A percentile compares a stretch with the other conserved stretches of the same genome.
These are phyloP conservation scores for Meghimatium bilineatum DNA, from an alignment of 2,888 invertebrate genomes.

Conservation along the genomic window DNA sequence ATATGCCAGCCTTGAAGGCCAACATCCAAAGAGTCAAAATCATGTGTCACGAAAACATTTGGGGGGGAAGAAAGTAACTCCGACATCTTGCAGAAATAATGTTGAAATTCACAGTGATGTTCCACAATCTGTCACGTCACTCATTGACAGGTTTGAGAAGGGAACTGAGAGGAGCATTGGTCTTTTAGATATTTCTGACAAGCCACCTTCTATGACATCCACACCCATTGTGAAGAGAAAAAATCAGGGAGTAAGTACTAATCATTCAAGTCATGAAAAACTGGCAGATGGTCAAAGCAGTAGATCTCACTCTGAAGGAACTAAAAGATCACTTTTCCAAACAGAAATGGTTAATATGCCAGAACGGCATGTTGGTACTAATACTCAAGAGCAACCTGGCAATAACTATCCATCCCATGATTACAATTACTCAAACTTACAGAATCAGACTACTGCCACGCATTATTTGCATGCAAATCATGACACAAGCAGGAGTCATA, in stretches of 20 bases:
- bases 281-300: conserved; percentile 46
- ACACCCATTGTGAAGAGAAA: conserved; percentile 61
- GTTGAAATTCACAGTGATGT: neutral
- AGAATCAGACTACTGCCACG: conserved; percentile 5
- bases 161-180: conserved; percentile 47
- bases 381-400: neutral
- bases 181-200: conserved; percentile 51
- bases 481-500: neutral
- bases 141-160: conserved; percentile 66
- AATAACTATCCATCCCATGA: neutral
- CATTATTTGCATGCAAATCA: neutral
- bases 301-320: conserved; percentile 20
- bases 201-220: conserved; percentile 63
- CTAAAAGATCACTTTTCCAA: conserved; percentile 7
- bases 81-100: conserved; percentile 25
- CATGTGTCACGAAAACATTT: conserved; percentile 25
- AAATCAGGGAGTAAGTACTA: conserved; percentile 24
- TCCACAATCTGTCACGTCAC: conserved; percentile 57
- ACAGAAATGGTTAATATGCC: neutral
- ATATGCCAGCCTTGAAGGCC: conserved; percentile 11
- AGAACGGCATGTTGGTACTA: neutral
- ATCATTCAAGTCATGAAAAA: conserved; percentile 39
- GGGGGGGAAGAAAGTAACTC: conserved; percentile 31
- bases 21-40: neutral
- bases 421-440: conserved; percentile 3